phyloP scores from a whole-genome alignment of 2,888 invertebrate genomes.

The Desoria tigrina region DNA sequence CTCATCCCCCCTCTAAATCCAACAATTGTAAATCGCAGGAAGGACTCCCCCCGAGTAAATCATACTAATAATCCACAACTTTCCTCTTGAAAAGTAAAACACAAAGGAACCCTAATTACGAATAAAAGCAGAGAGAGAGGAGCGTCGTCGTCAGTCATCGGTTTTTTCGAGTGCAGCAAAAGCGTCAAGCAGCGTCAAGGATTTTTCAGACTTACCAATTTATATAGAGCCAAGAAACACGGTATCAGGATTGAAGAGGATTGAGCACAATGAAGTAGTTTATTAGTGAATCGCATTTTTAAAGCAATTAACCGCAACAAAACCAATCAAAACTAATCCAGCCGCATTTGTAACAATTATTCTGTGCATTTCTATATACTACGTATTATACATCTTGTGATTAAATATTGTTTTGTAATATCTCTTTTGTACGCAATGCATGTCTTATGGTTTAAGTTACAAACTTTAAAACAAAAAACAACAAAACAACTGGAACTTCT shows the following conservation, averaged over 20 bases:
- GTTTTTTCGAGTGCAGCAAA: constrained; percentile 2
- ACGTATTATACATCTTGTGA: constrained; percentile 8
- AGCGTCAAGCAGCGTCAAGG: not conserved
- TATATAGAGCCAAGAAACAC: too few species aligned
- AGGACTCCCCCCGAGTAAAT: not conserved
- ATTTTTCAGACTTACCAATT: too few species aligned
- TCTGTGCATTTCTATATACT: constrained; percentile 17
- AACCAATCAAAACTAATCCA: constrained; percentile 22
- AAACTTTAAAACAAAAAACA: too few species aligned
- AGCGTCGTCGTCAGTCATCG: constrained; percentile 5
- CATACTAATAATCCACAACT: constrained; percentile 2
- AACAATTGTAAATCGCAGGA: not conserved
- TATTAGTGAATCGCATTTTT: constrained; percentile 16
- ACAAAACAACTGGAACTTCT: not conserved
- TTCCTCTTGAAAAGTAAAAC: too few species aligned
- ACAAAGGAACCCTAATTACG: not conserved
- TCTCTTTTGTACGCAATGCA: constrained; percentile 12
- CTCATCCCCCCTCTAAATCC: not conserved
- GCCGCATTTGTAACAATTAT: constrained; percentile 18
- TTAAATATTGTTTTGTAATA: constrained; percentile 7
- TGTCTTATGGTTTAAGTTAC: constrained; percentile 6
- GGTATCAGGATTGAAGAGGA: constrained; percentile 11
- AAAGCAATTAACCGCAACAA: constrained; percentile 18
- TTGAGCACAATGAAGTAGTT: constrained; percentile 13
- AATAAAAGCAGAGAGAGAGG: not conserved